Evolutionary conservation across 2,113 vertebrate species (phyloP).

Genomic region (Rhizomys pruinosus): DNA sequence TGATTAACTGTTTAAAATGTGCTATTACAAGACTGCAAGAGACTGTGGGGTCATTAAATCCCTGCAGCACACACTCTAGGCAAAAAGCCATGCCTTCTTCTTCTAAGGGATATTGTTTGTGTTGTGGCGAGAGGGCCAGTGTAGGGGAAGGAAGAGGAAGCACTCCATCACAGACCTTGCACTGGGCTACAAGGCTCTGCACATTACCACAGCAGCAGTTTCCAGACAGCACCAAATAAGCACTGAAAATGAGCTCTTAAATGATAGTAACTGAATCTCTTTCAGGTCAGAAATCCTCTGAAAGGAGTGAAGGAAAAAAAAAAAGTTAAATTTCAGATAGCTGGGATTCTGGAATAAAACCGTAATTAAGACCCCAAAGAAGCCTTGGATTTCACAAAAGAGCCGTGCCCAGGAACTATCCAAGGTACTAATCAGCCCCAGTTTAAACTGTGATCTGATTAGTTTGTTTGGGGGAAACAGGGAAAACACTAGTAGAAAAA

Average conservation of each 20-base stretch:
- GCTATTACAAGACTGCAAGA: slow-evolving; percentile 26
- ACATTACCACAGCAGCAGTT: background rate
- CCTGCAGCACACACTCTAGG: background rate
- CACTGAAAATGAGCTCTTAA: background rate
- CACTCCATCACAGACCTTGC: background rate
- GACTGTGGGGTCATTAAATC: slow-evolving; percentile 21
- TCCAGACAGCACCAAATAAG: background rate
- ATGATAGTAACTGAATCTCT: background rate
- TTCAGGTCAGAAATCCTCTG: background rate
- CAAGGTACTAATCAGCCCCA: slow-evolving; percentile 73
- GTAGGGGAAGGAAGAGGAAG: background rate
- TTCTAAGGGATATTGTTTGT: background rate
- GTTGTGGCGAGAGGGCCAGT: background rate
- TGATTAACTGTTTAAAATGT: slow-evolving; percentile 56
- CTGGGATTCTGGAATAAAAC: background rate
- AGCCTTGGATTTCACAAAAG: background rate
- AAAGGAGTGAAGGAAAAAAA: background rate
- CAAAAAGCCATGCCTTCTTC: background rate
- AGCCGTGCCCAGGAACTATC: slow-evolving; percentile 74
- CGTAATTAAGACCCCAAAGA: background rate
- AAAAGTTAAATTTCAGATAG: background rate
- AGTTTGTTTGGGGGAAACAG: background rate
- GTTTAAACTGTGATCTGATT: background rate
- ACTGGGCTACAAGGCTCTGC: background rate
- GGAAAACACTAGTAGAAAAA: background rate